Evolutionary conservation across 2,888 invertebrate species (phyloP).

Genomic region (Nomada hirtipes): DNA sequence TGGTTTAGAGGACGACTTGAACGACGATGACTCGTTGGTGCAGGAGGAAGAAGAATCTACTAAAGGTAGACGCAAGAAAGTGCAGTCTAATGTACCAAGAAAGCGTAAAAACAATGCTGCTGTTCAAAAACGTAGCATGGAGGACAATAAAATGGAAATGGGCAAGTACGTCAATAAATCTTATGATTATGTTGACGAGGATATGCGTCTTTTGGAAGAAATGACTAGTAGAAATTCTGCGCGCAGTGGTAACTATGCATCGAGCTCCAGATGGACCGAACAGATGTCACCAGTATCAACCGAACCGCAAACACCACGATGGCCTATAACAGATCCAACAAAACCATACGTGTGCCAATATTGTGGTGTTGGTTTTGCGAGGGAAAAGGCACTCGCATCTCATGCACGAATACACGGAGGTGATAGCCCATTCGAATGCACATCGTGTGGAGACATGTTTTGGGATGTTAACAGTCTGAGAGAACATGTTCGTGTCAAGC

Average conservation of each 20-base stretch:
- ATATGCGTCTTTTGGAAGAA: conserved; percentile 84
- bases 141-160: conserved; percentile 71
- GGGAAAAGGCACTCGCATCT: conserved; percentile 92
- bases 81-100: conserved; percentile 81
- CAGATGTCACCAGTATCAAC: conserved; percentile 68
- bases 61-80: conserved; percentile 82
- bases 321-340: conserved; percentile 88
- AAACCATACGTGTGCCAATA: conserved; percentile 93
- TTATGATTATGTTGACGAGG: conserved; percentile 85
- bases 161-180: conserved; percentile 76
- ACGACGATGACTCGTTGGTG: conserved; percentile 81
- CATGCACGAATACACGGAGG: conserved; percentile 92
- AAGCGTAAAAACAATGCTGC: conserved; percentile 80
- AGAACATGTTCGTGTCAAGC: conserved; percentile 87
- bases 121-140: conserved; percentile 68
- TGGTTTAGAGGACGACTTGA: conserved; percentile 86
- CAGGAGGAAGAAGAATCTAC: conserved; percentile 77
- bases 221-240: conserved; percentile 81
- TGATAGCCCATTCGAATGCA: conserved; percentile 92
- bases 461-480: conserved; percentile 88
- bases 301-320: conserved; percentile 80
- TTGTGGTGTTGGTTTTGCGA: conserved; percentile 91
- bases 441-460: conserved; percentile 92
- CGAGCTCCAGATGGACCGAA: conserved; percentile 85
- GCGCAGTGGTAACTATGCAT: conserved; percentile 81